These are phyloP conservation scores for Cephus cinctus DNA, from an alignment of 1,140 invertebrate species.

Conservation along the genomic window DNA sequence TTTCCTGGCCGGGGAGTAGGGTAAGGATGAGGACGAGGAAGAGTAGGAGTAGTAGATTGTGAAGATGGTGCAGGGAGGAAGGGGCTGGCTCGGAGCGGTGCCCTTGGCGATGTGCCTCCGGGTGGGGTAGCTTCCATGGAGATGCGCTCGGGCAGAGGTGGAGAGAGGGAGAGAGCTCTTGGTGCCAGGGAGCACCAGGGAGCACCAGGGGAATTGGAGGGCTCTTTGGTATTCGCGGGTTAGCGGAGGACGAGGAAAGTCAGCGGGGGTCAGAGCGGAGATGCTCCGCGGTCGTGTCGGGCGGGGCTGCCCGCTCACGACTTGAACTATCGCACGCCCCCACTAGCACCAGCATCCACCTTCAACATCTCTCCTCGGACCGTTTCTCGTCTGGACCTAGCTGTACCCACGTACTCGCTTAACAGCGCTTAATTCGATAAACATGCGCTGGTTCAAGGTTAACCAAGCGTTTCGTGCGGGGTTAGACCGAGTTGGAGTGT, in stretches of 20 bases:
- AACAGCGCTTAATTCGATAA: constrained; percentile 34
- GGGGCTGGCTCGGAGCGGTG: constrained; percentile 14
- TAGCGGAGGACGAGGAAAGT: constrained; percentile 38
- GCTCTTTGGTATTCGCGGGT: constrained; percentile 24
- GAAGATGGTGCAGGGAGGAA: no score
- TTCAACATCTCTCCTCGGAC: constrained; percentile 34
- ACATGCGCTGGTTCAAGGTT: constrained; percentile 34
- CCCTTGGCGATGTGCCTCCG: constrained; percentile 36
- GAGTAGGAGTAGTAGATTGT: no score
- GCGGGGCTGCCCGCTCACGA: constrained; percentile 57
- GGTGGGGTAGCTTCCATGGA: constrained; percentile 33
- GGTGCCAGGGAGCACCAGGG: constrained; percentile 19
- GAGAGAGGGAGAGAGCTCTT: constrained; percentile 11
- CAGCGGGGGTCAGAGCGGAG: constrained; percentile 55
- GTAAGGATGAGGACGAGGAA: constrained; percentile 6
- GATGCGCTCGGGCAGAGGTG: constrained; percentile 15
- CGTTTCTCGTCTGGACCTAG: constrained; percentile 36
- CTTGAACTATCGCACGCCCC: constrained; percentile 59
- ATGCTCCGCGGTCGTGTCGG: constrained; percentile 56
- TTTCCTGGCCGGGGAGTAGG: neutral
- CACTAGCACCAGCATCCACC: constrained; percentile 54
- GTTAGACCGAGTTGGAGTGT: no score
- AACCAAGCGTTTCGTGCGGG: constrained; percentile 17
- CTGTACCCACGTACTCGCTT: constrained; percentile 25
- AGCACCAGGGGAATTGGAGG: constrained; percentile 21